phyloP scores from a whole-genome alignment of 2,797 vertebrate species.

The Salmo trutta region DNA sequence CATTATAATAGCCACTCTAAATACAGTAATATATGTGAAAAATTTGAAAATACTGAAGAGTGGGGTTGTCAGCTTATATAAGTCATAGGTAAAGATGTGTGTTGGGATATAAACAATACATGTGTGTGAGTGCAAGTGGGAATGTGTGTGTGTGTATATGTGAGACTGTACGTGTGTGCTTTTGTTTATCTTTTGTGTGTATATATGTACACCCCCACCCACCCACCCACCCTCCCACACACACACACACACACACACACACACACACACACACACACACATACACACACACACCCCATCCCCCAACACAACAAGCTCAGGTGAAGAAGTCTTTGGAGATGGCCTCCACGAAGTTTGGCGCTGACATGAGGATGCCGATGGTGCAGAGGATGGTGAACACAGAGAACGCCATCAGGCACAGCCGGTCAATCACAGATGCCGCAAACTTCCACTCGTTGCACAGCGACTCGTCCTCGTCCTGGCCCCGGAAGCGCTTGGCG shows the following conservation, averaged over 20 bases:
- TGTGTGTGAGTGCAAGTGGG: neutral
- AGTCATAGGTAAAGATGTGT: neutral
- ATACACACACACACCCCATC: neutral
- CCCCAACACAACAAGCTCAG: neutral
- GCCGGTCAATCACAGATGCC: slow-evolving; percentile 81
- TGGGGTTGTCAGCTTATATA: no score
- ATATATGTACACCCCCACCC: neutral
- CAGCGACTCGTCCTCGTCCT: slow-evolving; percentile 77
- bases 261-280: no score
- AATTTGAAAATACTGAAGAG: no score
- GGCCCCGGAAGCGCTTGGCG: slow-evolving; percentile 74
- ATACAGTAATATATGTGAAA: neutral
- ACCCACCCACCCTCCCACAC: neutral
- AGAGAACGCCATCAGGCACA: slow-evolving; percentile 83
- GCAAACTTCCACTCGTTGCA: slow-evolving; percentile 85
- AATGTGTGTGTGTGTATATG: neutral
- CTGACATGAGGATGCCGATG: slow-evolving; percentile 83
- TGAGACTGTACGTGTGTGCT: neutral
- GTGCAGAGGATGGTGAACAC: slow-evolving; percentile 84
- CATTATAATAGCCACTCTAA: neutral
- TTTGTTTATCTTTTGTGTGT: neutral
- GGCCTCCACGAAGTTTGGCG: slow-evolving; percentile 83
- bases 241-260: no score
- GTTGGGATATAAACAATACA: neutral
- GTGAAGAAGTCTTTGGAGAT: slow-evolving; percentile 72